Percentiles rank a stretch among this genome's conserved stretches.
phyloP scores from a whole-genome alignment of 2,797 vertebrate genomes.

The Meda fulgida region DNA sequence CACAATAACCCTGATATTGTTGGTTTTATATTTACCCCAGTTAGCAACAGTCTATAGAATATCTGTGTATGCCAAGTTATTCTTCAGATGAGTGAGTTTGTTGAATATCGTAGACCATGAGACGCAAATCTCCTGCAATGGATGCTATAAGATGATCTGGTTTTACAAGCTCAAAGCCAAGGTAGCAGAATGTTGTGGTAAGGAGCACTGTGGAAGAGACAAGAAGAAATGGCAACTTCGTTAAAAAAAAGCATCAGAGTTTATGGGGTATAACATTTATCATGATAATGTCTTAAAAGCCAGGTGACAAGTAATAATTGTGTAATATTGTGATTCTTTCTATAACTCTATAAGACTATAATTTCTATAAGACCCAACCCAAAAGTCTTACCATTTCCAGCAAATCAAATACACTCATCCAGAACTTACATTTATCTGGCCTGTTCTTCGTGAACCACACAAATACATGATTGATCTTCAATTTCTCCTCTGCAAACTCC shows the following conservation, averaged over 20 bases:
- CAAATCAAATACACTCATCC: background rate
- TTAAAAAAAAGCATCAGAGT: background rate
- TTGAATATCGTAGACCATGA: constrained; percentile 86
- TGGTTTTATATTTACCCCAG: background rate
- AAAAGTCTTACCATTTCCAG: background rate
- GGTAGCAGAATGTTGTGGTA: constrained; percentile 86
- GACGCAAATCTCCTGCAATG: constrained; percentile 81
- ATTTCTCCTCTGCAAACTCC: constrained; percentile 86
- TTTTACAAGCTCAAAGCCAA: constrained; percentile 87
- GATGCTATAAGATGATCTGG: constrained; percentile 84
- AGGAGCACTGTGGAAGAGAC: constrained; percentile 74
- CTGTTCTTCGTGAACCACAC: constrained; percentile 86
- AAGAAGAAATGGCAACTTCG: background rate
- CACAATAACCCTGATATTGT: background rate
- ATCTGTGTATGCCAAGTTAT: constrained; percentile 53
- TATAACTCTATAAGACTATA: background rate
- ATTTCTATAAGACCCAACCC: background rate
- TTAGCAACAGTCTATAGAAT: constrained; percentile 9
- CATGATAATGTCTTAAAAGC: background rate
- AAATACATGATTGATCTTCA: constrained; percentile 85
- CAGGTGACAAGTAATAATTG: no score
- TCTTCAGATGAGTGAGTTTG: constrained; percentile 82
- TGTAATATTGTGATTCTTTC: background rate
- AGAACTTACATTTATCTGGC: constrained; percentile 82
- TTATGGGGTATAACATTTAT: background rate